Evolutionary conservation across 2,797 vertebrate genomes (phyloP), one percentile per base, ranked within the genome.

Genomic region (Siniperca undulata): DNA sequence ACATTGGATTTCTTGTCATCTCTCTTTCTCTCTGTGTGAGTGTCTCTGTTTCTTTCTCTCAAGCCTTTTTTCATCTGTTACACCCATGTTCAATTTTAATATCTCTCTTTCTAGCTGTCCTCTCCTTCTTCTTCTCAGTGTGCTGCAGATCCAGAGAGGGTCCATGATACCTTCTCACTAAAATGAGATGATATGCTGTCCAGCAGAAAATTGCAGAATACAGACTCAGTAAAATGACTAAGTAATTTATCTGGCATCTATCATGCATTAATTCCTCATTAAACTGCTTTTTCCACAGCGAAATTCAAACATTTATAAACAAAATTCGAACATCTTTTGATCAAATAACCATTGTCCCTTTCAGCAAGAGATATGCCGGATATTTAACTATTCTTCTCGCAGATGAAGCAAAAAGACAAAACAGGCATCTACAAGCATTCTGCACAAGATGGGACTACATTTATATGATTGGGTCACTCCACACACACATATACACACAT

Each of bases 1-100:
- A 40, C 60, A 22, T 14, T 42, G 40, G 65, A 56, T 44, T 81
- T 71, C 69, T 79, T 78, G 48, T 85, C 78, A 78, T 85, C 75
- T 77, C 58, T 75, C 30, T 61, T 65, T 84, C 72, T 78, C 64
- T 80, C 36, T 72, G 40, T 78, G 12, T 19, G 17, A 38, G 10
- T 58, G 70, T 22, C 34, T 27, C 5, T 30, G 7, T 76, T 44
- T 83, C 30, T 67, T 4, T 44, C 46, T 72, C 42, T 30, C 56
- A 30, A 59, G 62, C 27, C 27, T 44, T 40, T 19, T 19, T 11
- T 0, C 24, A 52, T 58, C 30, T 44, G 10, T 59, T 59, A 27
- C 10, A 27, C 27, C 4, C 42, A 27, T 10, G 61, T 70, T 82
- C 30, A 78, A 52, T 83, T 81, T 83, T 3, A 85, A 85, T 70